Evolutionary conservation across 1,140 invertebrate genomes (phyloP).

Genomic region (Luehdorfia chinensis): DNA sequence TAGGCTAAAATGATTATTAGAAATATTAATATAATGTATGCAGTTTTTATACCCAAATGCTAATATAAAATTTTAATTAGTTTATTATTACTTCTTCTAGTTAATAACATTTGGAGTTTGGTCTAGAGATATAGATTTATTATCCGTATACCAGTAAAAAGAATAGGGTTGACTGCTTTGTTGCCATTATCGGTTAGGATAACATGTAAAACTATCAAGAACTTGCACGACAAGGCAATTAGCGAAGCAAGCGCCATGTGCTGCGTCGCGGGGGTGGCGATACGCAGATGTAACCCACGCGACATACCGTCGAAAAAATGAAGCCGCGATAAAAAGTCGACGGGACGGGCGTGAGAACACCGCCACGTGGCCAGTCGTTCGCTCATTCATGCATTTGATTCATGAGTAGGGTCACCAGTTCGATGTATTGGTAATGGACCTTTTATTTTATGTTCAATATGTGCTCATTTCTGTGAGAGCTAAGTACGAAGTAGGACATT

Average conservation of each 20-base stretch:
- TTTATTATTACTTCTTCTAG: too few species aligned
- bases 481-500: too few species aligned
- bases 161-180: background rate
- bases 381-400: constrained; percentile 74
- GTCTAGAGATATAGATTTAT: too few species aligned
- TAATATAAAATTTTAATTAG: too few species aligned
- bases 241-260: constrained; percentile 62
- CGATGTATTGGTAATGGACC: background rate
- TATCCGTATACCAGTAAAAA: too few species aligned
- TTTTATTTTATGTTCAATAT: too few species aligned
- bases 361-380: constrained; percentile 57
- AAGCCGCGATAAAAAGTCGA: constrained; percentile 55
- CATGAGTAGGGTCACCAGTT: constrained; percentile 45
- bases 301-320: constrained; percentile 55
- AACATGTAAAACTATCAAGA: constrained; percentile 3
- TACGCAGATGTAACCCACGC: constrained; percentile 61
- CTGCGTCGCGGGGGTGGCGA: constrained; percentile 51
- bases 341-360: constrained; percentile 60
- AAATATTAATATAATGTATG: too few species aligned
- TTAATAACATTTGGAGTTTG: too few species aligned
- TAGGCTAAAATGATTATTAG: too few species aligned
- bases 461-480: background rate
- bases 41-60: too few species aligned
- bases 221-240: constrained; percentile 56
- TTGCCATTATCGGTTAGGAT: background rate